A percentile compares a stretch with the other conserved stretches of the same genome.
These are phyloP conservation scores for Euura lappo DNA, from an alignment of 1,140 invertebrate genomes.

Conservation along the genomic window DNA sequence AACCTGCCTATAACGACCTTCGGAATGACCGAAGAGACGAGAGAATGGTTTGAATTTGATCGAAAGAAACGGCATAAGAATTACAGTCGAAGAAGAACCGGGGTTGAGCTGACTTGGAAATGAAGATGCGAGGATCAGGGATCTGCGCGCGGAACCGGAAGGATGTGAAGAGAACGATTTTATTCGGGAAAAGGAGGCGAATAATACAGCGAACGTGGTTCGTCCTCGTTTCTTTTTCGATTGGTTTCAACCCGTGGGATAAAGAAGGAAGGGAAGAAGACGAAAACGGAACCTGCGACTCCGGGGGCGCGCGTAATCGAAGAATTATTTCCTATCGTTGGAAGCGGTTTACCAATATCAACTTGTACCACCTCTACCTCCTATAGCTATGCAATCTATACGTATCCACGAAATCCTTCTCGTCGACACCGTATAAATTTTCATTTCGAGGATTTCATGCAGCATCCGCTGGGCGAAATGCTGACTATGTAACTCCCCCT, in stretches of 20 bases:
- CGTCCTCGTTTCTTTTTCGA: background rate
- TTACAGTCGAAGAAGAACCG: background rate
- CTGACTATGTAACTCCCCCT: no score
- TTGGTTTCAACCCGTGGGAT: background rate
- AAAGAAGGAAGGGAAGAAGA: background rate
- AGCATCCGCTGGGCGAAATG: no score
- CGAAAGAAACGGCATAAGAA: background rate
- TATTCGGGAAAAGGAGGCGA: background rate
- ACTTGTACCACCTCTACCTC: background rate
- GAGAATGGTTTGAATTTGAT: background rate
- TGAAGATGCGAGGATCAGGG: background rate
- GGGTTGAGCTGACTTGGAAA: no score
- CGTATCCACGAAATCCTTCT: background rate
- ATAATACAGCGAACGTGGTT: background rate
- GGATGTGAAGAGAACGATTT: background rate
- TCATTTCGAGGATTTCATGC: background rate
- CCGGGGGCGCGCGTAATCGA: background rate
- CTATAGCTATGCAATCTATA: background rate
- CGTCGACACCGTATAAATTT: slow-evolving; percentile 1
- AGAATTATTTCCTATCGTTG: slow-evolving; percentile 4
- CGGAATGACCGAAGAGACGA: background rate
- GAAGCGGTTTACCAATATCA: slow-evolving; percentile 5
- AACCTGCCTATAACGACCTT: background rate
- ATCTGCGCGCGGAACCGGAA: background rate
- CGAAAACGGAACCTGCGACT: background rate